Percentiles rank a stretch among this genome's conserved stretches.
Evolutionary conservation across 2,888 invertebrate species (phyloP).

Genomic region (Amphipyra berbera): DNA sequence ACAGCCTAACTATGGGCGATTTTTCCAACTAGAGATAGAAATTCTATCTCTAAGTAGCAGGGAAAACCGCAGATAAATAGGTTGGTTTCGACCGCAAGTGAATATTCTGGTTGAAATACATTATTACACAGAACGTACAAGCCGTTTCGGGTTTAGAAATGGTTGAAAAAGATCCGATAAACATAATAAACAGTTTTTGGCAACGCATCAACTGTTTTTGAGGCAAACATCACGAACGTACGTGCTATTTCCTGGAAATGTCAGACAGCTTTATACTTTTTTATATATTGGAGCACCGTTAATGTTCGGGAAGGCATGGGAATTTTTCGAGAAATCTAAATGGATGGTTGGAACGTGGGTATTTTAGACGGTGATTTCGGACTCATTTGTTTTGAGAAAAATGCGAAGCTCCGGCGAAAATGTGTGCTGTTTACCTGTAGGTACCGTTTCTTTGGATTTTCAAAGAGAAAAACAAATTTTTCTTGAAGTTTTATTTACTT

Average conservation of each 20-base stretch:
- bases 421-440: too few relatives aligned
- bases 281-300: constrained; percentile 1
- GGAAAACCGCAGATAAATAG: too few relatives aligned
- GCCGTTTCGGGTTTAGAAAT: neutral
- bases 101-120: too few relatives aligned
- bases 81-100: too few relatives aligned
- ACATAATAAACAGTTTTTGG: constrained; percentile 29
- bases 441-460: neutral
- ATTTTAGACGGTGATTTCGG: constrained; percentile 3
- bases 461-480: too few relatives aligned
- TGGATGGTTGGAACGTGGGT: neutral
- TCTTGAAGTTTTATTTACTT: too few relatives aligned
- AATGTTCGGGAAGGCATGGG: neutral
- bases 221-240: constrained; percentile 11
- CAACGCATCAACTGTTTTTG: constrained; percentile 12
- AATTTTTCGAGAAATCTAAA: constrained; percentile 5
- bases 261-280: constrained; percentile 4
- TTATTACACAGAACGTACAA: too few relatives aligned
- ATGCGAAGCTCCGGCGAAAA: neutral
- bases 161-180: constrained; percentile 1
- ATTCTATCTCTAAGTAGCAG: too few relatives aligned
- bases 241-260: constrained; percentile 11
- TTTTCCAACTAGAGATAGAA: too few relatives aligned
- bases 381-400: neutral
- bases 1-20: too few relatives aligned